These are phyloP conservation scores for Leptodactylus fuscus DNA, from an alignment of 2,113 vertebrate genomes.

Conservation along the genomic window DNA sequence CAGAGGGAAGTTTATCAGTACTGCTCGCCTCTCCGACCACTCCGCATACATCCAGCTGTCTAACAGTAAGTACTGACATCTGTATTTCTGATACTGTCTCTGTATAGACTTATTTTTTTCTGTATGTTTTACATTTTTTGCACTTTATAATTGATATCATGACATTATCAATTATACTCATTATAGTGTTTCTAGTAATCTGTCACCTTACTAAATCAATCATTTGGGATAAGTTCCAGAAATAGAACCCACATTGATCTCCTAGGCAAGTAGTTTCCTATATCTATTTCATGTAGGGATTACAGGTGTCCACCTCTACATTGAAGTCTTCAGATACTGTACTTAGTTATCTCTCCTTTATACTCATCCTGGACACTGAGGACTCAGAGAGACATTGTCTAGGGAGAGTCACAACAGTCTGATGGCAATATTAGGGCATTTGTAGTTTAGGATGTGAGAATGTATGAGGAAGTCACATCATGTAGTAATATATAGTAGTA, in stretches of 20 bases:
- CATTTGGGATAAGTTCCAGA: not conserved
- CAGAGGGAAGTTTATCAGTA: not conserved
- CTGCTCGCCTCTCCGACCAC: not conserved
- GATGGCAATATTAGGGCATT: no score
- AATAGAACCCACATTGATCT: not conserved
- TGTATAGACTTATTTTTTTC: not conserved
- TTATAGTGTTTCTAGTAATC: no score
- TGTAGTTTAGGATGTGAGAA: not conserved
- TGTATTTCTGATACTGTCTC: not conserved
- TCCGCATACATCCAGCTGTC: not conserved
- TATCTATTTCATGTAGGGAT: not conserved
- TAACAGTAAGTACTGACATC: not conserved
- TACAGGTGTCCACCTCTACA: not conserved
- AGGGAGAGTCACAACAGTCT: no score
- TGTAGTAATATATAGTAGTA: not conserved
- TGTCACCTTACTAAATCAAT: not conserved
- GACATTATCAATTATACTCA: no score
- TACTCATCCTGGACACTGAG: no score
- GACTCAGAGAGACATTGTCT: no score
- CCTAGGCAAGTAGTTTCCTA: not conserved
- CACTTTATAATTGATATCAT: not conserved
- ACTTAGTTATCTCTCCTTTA: no score
- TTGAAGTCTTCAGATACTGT: not conserved
- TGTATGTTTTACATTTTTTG: not conserved
- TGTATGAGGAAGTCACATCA: not conserved